Conservation (phyloP, 2,888 invertebrate genomes). For the Blomia tropicalis region DNA sequence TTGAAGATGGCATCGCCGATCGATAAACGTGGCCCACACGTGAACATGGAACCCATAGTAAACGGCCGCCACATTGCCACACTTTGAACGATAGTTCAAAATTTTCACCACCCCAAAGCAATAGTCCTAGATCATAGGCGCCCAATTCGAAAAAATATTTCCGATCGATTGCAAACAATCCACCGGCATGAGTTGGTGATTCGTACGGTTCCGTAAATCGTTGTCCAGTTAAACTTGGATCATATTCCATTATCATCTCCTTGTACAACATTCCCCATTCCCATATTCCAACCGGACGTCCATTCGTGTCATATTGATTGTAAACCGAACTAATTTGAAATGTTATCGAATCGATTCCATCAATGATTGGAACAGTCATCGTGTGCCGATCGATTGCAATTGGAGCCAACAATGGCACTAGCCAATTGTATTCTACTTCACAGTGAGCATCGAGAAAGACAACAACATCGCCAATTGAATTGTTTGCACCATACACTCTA, state of each 20-base stretch:
- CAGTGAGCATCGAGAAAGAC: constrained; percentile 96
- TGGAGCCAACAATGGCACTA: constrained; percentile 83
- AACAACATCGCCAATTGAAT: constrained; percentile 84
- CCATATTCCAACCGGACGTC: constrained; percentile 84
- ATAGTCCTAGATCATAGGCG: constrained; percentile 84
- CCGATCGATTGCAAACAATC: constrained; percentile 88
- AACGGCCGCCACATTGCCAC: constrained; percentile 96
- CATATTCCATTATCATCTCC: constrained; percentile 79
- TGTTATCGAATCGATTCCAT: constrained; percentile 84
- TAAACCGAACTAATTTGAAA: constrained; percentile 91
- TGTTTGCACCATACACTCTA: constrained; percentile 71
- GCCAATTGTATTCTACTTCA: constrained; percentile 90
- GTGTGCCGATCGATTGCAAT: constrained; percentile 58
- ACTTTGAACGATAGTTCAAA: constrained; percentile 82
- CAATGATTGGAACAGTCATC: constrained; percentile 95
- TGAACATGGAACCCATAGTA: constrained; percentile 97
- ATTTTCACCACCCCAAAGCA: constrained; percentile 97
- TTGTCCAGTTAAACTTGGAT: constrained; percentile 55
- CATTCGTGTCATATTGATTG: constrained; percentile 49
- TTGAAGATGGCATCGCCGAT: constrained; percentile 91
- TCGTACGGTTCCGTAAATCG: constrained; percentile 78
- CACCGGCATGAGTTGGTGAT: constrained; percentile 98
- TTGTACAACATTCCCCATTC: constrained; percentile 99
- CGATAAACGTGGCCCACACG: constrained; percentile 94
- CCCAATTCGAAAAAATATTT: constrained; percentile 86